Conservation (phyloP, 2,113 vertebrate species). For the Argyrosomus japonicus region DNA sequence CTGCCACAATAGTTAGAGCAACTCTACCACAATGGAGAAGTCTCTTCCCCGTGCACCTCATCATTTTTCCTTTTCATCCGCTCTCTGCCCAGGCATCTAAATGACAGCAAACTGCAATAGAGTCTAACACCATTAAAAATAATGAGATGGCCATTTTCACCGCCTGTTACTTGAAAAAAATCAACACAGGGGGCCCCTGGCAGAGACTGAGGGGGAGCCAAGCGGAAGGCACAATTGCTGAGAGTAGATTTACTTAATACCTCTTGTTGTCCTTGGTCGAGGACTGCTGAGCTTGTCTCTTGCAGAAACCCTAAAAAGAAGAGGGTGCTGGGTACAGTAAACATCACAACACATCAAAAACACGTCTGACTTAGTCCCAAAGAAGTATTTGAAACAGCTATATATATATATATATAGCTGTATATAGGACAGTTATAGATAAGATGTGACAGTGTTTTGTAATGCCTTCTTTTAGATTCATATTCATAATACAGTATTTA, state of each 20-base stretch:
- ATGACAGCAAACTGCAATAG: slow-evolving; percentile 57
- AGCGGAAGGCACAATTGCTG: slow-evolving; percentile 56
- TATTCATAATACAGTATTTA: slow-evolving; percentile 2
- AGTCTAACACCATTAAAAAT: slow-evolving; percentile 80
- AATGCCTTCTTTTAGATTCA: slow-evolving; percentile 7
- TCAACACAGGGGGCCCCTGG: slow-evolving; percentile 61
- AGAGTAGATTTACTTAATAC: slow-evolving; percentile 74
- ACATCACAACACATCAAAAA: not conserved
- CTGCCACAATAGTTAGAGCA: slow-evolving; percentile 36
- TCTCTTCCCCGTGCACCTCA: slow-evolving; percentile 36
- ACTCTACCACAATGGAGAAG: slow-evolving; percentile 33
- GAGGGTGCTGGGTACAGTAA: slow-evolving; percentile 10
- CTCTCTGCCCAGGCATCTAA: slow-evolving; percentile 56
- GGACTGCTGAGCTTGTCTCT: slow-evolving; percentile 51
- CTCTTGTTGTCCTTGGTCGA: slow-evolving; percentile 67
- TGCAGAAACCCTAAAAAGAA: slow-evolving; percentile 43
- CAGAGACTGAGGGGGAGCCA: slow-evolving; percentile 49
- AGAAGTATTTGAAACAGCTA: not conserved
- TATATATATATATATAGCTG: not conserved
- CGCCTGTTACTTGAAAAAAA: slow-evolving; percentile 78
- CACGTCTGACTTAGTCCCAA: not conserved
- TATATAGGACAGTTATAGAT: not conserved
- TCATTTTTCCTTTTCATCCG: slow-evolving; percentile 59
- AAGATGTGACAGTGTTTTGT: slow-evolving; percentile 11
- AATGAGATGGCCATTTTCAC: slow-evolving; percentile 79